Evolutionary conservation across 2,797 vertebrate genomes (phyloP), one percentile per base, ranked within the genome.

Genomic region (Anabas testudineus): DNA sequence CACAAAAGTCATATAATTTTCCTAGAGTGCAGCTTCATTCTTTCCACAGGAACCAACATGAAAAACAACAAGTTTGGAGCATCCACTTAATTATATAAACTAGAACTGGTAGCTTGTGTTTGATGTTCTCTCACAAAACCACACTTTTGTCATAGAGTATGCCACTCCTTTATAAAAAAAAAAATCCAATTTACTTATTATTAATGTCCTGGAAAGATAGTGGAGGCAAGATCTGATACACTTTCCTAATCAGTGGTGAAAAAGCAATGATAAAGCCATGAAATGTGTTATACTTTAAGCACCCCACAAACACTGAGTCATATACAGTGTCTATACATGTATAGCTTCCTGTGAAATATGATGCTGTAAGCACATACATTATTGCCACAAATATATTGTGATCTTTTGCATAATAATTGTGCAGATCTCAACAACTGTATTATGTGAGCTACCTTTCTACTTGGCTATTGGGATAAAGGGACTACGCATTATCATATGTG

Each of bases 371-470:
- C 91, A 86, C 87, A 90, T 77, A 87, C 85, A 88, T 94, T 94
- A 94, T 94, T 94, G 94, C 93, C 90, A 94, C 90, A 93, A 88
- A 80, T 89, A 90, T 89, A 87, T 83, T 85, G 90, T 90, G 87
- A 92, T 90, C 82, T 78, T 87, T 92, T 92, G 91, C 91, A 91
- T 91, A 91, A 88, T 86, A 81, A 72, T 85, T 91, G 88, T 92
- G 90, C 90, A 88, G 88, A 85, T 91, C 89, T 91, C 83, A 87
- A 85, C 63, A 76, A 81, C 60, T 84, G 87, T 93, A 93, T 92
- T 91, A 90, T 80, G 43, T 88, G 78, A 88, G 84, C 90, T 92
- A 90, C 84, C 82, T 83, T 66, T 90, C 90, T 90, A 93, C 87
- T 87, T 82, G 83, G 72, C 85, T 90, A 90, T 76, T 78, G 78